phyloP scores from a whole-genome alignment of 2,888 invertebrate genomes.

The Balanococcus diminutus region DNA sequence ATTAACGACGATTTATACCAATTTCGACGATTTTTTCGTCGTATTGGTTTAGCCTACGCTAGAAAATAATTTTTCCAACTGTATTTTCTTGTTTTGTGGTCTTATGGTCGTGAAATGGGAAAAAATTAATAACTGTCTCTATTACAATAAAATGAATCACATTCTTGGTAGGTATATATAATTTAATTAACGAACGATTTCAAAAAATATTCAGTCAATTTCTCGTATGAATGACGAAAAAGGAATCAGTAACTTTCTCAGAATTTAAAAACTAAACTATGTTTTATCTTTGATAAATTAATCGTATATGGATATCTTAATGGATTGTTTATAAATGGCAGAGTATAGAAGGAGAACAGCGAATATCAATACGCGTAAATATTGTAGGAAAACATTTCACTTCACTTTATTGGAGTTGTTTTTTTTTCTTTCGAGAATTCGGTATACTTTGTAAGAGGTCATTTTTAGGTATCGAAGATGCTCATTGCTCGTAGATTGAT shows the following conservation, averaged over 20 bases:
- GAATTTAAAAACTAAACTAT: not conserved
- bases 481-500: not conserved
- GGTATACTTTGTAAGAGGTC: not conserved
- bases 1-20: not conserved
- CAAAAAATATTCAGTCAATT: too few relatives aligned
- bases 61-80: not conserved
- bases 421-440: not conserved
- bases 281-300: not conserved
- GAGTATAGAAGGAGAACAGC: too few relatives aligned
- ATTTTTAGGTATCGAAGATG: not conserved
- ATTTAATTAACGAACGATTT: not conserved
- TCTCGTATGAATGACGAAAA: not conserved
- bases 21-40: not conserved
- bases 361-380: not conserved
- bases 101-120: too few relatives aligned
- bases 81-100: too few relatives aligned
- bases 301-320: not conserved
- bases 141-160: too few relatives aligned
- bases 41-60: not conserved
- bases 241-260: not conserved
- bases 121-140: too few relatives aligned
- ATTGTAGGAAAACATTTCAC: not conserved
- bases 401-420: too few relatives aligned
- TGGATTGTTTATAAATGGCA: not conserved
- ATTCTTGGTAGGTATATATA: not conserved